phyloP scores from a whole-genome alignment of 2,113 vertebrate genomes.

The pig (Sus scrofa) region DNA sequence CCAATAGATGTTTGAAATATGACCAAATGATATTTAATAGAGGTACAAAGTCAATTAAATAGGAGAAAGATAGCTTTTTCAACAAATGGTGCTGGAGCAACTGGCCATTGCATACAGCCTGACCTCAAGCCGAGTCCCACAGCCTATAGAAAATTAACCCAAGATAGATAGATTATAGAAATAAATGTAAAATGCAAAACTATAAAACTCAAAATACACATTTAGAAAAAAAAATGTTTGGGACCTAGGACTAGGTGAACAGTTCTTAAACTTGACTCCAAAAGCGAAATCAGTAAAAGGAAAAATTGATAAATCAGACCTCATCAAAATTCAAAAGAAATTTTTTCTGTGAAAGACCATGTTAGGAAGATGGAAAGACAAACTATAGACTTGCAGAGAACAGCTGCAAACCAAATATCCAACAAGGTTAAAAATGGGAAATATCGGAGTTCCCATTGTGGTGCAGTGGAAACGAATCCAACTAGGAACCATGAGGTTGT shows the following conservation, averaged over 20 bases:
- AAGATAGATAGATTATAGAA: neutral
- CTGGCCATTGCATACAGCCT: neutral
- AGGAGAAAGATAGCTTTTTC: neutral
- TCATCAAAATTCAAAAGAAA: neutral
- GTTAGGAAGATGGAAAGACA: neutral
- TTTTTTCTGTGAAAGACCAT: neutral
- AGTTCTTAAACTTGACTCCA: neutral
- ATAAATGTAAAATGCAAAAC: neutral
- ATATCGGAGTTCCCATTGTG: neutral
- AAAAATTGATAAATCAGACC: neutral
- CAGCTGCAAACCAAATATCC: neutral
- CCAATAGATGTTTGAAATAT: neutral
- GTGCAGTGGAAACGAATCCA: too few species aligned
- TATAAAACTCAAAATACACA: constrained; percentile 3
- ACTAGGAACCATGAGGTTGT: too few species aligned
- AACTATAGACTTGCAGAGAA: neutral
- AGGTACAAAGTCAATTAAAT: neutral
- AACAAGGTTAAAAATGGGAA: constrained; percentile 6
- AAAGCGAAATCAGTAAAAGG: constrained; percentile 30
- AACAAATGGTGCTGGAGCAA: neutral
- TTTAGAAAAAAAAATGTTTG: neutral
- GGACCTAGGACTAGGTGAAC: neutral
- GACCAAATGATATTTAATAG: neutral
- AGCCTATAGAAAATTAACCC: neutral
- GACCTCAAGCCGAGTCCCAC: neutral